A percentile compares a stretch with the other conserved stretches of the same genome.
phyloP scores from a whole-genome alignment of 2,113 vertebrate species.

The Corythaixoides concolor region DNA sequence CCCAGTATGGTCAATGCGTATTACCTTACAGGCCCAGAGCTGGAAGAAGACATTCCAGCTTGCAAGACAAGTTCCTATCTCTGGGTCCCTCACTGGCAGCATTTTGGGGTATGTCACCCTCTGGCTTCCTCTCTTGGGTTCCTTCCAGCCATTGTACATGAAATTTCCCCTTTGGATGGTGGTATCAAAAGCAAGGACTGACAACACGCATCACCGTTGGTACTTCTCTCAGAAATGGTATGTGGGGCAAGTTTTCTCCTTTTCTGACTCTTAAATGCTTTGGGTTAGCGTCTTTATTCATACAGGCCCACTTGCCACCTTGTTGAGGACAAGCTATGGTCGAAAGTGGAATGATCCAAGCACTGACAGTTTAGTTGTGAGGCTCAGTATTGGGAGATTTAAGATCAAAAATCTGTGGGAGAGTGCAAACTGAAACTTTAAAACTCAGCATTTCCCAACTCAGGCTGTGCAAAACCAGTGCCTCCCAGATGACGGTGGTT shows the following conservation, averaged over 20 bases:
- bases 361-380: background rate
- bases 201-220: fast-evolving
- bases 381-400: background rate
- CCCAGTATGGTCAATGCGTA: background rate
- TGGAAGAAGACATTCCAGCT: background rate
- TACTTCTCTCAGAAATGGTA: background rate
- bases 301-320: background rate
- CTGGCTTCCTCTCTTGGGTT: background rate
- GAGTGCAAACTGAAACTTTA: background rate
- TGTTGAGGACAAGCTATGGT: background rate
- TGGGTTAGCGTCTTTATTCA: background rate
- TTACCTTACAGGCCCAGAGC: background rate
- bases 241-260: background rate
- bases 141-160: background rate
- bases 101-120: background rate
- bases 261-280: background rate
- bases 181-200: background rate
- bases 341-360: background rate
- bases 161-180: background rate
- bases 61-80: background rate
- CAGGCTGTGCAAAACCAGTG: background rate
- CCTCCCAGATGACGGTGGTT: background rate
- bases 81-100: background rate
- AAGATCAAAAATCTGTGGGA: background rate
- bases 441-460: background rate